Evolutionary conservation across 2,888 invertebrate genomes (phyloP).

Genomic region (Drosophila basisetae): DNA sequence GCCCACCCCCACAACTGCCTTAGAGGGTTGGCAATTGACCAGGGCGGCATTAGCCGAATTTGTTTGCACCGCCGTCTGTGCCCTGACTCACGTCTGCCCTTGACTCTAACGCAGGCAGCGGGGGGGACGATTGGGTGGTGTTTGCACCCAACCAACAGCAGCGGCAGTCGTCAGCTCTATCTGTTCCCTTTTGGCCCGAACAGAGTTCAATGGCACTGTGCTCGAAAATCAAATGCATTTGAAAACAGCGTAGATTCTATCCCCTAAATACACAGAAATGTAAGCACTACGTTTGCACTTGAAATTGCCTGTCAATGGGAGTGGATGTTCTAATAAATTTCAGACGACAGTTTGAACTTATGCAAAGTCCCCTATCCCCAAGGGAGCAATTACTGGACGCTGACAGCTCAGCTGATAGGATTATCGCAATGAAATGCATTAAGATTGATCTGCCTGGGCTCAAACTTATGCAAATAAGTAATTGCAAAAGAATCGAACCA

Average conservation of each 20-base stretch:
- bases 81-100: constrained; percentile 69
- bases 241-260: constrained; percentile 15
- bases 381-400: constrained; percentile 22
- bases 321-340: constrained; percentile 27
- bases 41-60: constrained; percentile 68
- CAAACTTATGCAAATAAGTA: constrained; percentile 24
- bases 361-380: not conserved
- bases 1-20: not conserved
- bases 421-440: constrained; percentile 20
- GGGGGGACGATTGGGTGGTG: not conserved
- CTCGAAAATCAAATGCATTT: constrained; percentile 63
- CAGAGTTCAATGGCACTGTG: constrained; percentile 65
- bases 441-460: constrained; percentile 7
- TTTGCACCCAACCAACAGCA: constrained; percentile 1
- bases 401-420: constrained; percentile 21
- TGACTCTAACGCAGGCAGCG: constrained; percentile 40
- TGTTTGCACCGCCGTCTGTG: constrained; percentile 77
- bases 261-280: constrained; percentile 15
- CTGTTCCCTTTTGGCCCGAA: constrained; percentile 15
- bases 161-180: constrained; percentile 27
- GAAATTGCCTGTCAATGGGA: constrained; percentile 43
- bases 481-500: constrained; percentile 17
- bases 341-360: constrained; percentile 16
- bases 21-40: constrained; percentile 31
- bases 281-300: constrained; percentile 19